A percentile compares a stretch with the other conserved stretches of the same genome.
Evolutionary conservation across 2,888 invertebrate genomes (phyloP).

Genomic region (Arrhopalites spinosus): DNA sequence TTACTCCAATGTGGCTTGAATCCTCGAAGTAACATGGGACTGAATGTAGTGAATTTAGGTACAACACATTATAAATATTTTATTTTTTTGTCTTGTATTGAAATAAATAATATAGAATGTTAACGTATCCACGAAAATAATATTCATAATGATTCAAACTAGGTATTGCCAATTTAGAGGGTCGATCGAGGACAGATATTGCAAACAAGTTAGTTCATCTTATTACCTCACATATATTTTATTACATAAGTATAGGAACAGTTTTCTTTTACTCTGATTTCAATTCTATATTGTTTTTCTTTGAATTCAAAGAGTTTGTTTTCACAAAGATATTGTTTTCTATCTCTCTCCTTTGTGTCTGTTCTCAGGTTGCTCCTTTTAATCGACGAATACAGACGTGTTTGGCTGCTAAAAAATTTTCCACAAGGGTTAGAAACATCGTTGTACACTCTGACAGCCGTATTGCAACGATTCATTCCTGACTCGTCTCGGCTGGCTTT

Average conservation of each 20-base stretch:
- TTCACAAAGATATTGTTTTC: background rate
- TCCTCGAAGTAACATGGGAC: conserved; percentile 62
- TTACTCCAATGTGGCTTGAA: conserved; percentile 65
- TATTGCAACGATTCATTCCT: conserved; percentile 63
- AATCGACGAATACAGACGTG: conserved; percentile 64
- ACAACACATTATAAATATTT: conserved; percentile 1
- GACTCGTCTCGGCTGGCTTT: conserved; percentile 53
- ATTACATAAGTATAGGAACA: too few species aligned
- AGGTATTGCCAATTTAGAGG: conserved; percentile 66
- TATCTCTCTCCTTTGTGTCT: background rate
- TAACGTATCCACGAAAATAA: background rate
- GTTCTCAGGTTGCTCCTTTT: conserved; percentile 64
- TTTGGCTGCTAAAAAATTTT: conserved; percentile 64
- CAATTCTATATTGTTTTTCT: background rate
- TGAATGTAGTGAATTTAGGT: conserved; percentile 66
- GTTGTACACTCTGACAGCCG: conserved; percentile 62
- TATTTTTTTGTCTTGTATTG: background rate
- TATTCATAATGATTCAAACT: background rate
- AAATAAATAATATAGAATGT: background rate
- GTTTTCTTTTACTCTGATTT: too few species aligned
- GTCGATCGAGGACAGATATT: conserved; percentile 68
- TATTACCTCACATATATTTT: too few species aligned
- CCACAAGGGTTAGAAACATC: conserved; percentile 64
- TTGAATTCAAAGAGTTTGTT: background rate
- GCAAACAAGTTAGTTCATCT: conserved; percentile 64